Evolutionary conservation across 1,140 invertebrate genomes (phyloP), one percentile per base, ranked within the genome.

Genomic region (Thalassaphorura encarpata): DNA sequence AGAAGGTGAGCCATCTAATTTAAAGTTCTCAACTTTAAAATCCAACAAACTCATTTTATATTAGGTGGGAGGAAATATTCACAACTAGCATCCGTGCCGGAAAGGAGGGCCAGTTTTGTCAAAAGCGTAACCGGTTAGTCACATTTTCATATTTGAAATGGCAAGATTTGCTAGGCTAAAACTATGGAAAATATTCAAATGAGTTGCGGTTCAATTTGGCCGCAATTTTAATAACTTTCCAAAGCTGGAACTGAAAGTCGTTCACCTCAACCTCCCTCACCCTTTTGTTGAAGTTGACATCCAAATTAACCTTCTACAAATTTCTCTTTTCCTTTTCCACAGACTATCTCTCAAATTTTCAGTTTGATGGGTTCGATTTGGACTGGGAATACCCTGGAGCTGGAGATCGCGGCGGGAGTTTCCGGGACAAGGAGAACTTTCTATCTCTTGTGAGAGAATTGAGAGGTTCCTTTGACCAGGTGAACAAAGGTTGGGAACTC

Each of bases 281-380:
- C n/a, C n/a, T n/a, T n/a, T n/a, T n/a, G n/a, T n/a, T n/a, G n/a
- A n/a, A n/a, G n/a, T n/a, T n/a, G n/a, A n/a, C n/a, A n/a, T n/a
- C n/a, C n/a, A n/a, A n/a, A n/a, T n/a, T n/a, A n/a, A 43, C 11
- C 19, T 15, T 45, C 16, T 45, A n/a, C 2, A 4, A 27, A 5
- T 4, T 40, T 15, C 11, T 1, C 33, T 54, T 58, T 2, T 28
- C 26, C 18, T 24, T 3, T 19, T 21, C 5, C 19, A 27, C 45
- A 64, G 63, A 29, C 5, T 54, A 40, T 3, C 27, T 65, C 23
- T 2, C 21, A 31, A 48, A 52, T 5, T 60, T 68, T 49, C 58
- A 61, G 3, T 74, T 77, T 53, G 70, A 77, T 63, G 72, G 75
- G n/a, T 67, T 76, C 27, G 75, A 74, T 60, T 51, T 78, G 41